Percentiles rank a stretch among this genome's conserved stretches.
These are phyloP conservation scores for Xenopus borealis DNA, from an alignment of 2,113 vertebrate genomes.

Conservation along the genomic window DNA sequence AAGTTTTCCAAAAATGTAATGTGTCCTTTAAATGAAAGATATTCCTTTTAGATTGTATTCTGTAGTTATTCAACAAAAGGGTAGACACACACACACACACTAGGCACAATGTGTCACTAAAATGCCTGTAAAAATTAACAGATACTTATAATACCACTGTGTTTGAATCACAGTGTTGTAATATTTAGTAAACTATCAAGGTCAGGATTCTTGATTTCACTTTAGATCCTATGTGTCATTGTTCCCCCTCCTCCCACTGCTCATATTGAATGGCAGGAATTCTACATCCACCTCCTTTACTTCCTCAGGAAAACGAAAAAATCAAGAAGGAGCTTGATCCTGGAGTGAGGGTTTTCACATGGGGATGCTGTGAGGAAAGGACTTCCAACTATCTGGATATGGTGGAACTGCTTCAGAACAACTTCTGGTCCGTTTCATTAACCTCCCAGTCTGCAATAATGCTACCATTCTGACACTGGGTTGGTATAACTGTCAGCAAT, in stretches of 20 bases:
- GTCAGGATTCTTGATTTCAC: neutral
- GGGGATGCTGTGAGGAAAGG: constrained; percentile 27
- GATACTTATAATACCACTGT: too few relatives aligned
- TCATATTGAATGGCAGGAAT: constrained; percentile 41
- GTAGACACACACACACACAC: too few relatives aligned
- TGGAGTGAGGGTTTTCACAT: constrained; percentile 47
- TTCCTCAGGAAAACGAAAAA: constrained; percentile 74
- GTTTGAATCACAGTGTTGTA: too few relatives aligned
- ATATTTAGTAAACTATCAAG: too few relatives aligned
- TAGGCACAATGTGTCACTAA: too few relatives aligned
- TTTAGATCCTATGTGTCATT: constrained; percentile 24
- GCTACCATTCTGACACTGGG: neutral
- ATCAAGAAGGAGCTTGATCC: constrained; percentile 56
- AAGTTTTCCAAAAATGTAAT: too few relatives aligned
- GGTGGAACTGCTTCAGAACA: constrained; percentile 8
- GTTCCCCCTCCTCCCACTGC: constrained; percentile 20
- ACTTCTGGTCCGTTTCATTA: neutral
- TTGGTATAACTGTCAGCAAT: neutral
- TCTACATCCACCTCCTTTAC: constrained; percentile 41
- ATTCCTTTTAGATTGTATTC: too few relatives aligned
- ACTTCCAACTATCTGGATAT: constrained; percentile 7
- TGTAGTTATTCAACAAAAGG: too few relatives aligned
- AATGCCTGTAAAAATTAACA: too few relatives aligned
- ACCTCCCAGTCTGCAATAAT: neutral
- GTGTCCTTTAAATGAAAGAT: too few relatives aligned